These are phyloP conservation scores for Alligator sinensis DNA, from an alignment of 2,113 vertebrate species.

Conservation along the genomic window DNA sequence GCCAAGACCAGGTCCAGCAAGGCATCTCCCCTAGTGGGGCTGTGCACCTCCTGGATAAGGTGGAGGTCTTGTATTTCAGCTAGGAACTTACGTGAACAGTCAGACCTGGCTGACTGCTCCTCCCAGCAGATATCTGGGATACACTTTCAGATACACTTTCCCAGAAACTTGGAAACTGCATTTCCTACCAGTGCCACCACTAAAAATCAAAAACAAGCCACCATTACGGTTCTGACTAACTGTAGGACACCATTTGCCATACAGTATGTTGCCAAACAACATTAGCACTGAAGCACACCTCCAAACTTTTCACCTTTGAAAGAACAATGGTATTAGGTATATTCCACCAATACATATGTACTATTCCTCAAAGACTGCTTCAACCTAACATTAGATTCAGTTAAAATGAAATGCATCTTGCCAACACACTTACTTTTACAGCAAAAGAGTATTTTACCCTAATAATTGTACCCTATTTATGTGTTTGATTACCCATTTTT, in stretches of 20 bases:
- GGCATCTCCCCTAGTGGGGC: too few species aligned
- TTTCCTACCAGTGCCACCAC: not conserved
- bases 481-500: slow-evolving; percentile 1
- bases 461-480: not conserved
- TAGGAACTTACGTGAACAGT: too few species aligned
- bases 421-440: not conserved
- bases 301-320: not conserved
- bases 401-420: not conserved
- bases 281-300: not conserved
- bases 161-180: too few species aligned
- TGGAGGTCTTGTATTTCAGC: too few species aligned
- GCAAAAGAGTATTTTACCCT: not conserved
- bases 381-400: not conserved
- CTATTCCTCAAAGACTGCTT: not conserved
- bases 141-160: too few species aligned
- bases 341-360: not conserved
- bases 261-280: not conserved
- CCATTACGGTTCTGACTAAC: not conserved
- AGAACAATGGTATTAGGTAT: not conserved
- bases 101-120: too few species aligned
- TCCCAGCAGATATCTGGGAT: too few species aligned
- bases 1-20: too few species aligned
- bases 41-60: too few species aligned
- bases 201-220: not conserved
- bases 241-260: not conserved